A percentile compares a stretch with the other conserved stretches of the same genome.
Evolutionary conservation across 2,888 invertebrate genomes (phyloP).

Genomic region (Girardia tigrina): DNA sequence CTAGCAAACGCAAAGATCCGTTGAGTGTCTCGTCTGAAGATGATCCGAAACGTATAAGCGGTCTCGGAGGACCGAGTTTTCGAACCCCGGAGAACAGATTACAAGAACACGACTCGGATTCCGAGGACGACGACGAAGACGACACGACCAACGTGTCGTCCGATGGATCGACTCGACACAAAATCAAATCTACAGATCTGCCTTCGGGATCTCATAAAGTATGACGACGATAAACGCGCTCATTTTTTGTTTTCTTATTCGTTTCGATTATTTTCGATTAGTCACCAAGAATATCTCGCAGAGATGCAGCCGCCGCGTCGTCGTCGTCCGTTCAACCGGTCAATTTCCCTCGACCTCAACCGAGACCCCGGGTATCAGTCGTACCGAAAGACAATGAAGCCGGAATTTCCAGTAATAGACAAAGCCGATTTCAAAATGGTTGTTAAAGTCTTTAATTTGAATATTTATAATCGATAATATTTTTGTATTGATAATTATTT

Average conservation of each 20-base stretch:
- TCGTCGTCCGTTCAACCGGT: not conserved
- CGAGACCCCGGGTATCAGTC: not conserved
- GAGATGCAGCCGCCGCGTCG: not conserved
- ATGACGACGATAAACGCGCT: not conserved
- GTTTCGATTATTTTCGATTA: not conserved
- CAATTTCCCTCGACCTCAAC: not conserved
- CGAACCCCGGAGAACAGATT: not conserved
- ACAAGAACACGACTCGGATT: constrained; percentile 21
- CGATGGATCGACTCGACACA: not conserved
- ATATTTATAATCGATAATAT: no score
- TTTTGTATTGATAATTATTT: no score
- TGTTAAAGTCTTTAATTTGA: no score
- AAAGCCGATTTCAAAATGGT: constrained; percentile 12
- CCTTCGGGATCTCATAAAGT: constrained; percentile 10
- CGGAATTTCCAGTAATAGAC: not conserved
- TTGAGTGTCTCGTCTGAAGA: not conserved
- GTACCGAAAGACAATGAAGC: not conserved
- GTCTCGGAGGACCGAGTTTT: constrained; percentile 24
- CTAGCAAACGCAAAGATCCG: constrained; percentile 43
- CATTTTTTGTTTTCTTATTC: no score
- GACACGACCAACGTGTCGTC: not conserved
- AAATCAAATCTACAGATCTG: not conserved
- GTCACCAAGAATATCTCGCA: not conserved
- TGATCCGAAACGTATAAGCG: constrained; percentile 20
- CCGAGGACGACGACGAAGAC: constrained; percentile 33